Conservation (phyloP, 2,113 vertebrate genomes). For the Myrmecophaga tridactyla region DNA sequence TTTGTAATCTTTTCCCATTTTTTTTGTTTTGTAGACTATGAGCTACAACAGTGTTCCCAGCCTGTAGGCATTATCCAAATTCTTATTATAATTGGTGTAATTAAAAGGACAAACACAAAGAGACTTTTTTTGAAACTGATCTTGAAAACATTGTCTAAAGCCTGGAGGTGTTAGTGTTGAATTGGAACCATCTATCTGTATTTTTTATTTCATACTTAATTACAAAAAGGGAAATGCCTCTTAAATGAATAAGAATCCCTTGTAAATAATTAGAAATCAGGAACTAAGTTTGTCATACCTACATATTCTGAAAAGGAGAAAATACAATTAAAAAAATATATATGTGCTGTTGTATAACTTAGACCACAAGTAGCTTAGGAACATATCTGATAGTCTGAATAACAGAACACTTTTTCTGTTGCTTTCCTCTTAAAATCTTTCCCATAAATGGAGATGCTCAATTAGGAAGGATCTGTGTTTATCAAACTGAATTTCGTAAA, state of each 20-base stretch:
- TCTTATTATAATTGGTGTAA: constrained; percentile 26
- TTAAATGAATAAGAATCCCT: neutral
- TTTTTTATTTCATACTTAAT: constrained; percentile 39
- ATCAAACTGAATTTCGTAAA: neutral
- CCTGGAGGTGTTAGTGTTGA: neutral
- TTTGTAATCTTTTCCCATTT: constrained; percentile 32
- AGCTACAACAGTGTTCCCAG: neutral
- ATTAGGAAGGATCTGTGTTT: neutral
- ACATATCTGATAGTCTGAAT: neutral
- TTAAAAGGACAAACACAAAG: neutral
- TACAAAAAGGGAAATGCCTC: neutral
- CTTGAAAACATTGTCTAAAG: constrained; percentile 28
- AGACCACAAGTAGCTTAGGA: neutral
- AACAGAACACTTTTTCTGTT: constrained; percentile 6
- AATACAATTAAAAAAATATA: neutral
- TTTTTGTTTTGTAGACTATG: neutral
- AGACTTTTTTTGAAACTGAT: neutral
- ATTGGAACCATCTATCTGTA: constrained; percentile 6
- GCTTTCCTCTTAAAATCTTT: constrained; percentile 32
- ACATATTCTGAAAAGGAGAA: constrained; percentile 22
- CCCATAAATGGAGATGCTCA: neutral
- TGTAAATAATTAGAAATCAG: constrained; percentile 31
- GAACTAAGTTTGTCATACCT: neutral
- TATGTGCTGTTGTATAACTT: neutral
- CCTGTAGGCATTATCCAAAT: neutral